Percentiles rank a stretch among this genome's conserved stretches.
phyloP scores from a whole-genome alignment of 1,140 invertebrate genomes.

The Agraylea sexmaculata region DNA sequence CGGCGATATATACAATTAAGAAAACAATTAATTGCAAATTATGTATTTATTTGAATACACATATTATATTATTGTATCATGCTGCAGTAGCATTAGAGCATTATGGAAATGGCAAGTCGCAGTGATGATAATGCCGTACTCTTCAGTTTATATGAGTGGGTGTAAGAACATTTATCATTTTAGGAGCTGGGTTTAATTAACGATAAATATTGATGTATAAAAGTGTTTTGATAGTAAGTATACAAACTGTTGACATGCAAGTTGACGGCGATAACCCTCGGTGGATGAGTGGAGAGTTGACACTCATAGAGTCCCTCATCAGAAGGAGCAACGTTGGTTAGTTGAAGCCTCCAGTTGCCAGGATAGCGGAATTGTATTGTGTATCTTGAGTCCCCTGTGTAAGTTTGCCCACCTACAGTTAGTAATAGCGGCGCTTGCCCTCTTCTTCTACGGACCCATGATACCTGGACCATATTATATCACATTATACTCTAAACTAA shows the following conservation, averaged over 20 bases:
- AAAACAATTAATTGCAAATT: no score
- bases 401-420: constrained; percentile 56
- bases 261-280: constrained; percentile 57
- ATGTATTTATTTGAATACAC: no score
- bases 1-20: no score
- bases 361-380: constrained; percentile 65
- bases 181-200: no score
- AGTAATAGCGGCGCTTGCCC: constrained; percentile 52
- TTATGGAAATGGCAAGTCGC: no score
- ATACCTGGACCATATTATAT: constrained; percentile 50
- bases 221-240: no score
- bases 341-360: constrained; percentile 63
- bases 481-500: constrained; percentile 5
- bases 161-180: no score
- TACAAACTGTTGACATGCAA: constrained; percentile 61
- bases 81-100: no score
- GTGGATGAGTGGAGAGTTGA: constrained; percentile 66
- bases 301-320: constrained; percentile 66
- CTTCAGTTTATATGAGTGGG: no score
- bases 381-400: constrained; percentile 61
- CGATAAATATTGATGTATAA: no score
- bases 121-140: no score
- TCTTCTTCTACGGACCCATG: constrained; percentile 54
- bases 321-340: constrained; percentile 52
- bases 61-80: no score